These are phyloP conservation scores for Euclidia mi DNA, from an alignment of 2,888 invertebrate genomes.

Conservation along the genomic window DNA sequence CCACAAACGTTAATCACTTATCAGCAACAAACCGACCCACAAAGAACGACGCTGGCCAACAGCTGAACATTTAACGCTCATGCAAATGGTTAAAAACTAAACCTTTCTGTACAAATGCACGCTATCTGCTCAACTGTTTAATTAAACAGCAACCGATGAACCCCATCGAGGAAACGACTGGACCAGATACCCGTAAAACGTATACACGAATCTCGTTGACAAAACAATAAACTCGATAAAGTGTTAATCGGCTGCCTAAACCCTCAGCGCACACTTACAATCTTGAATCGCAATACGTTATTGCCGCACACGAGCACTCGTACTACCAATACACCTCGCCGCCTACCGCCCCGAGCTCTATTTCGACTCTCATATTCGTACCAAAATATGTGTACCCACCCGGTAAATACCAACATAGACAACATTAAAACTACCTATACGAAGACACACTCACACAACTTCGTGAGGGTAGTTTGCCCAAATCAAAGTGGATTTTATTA, in stretches of 20 bases:
- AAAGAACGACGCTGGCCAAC: not conserved
- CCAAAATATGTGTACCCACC: constrained; percentile 2
- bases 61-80: constrained; percentile 10
- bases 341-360: constrained; percentile 1
- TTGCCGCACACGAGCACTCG: not conserved
- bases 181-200: constrained; percentile 10
- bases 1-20: not conserved
- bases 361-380: not conserved
- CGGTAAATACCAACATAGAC: constrained; percentile 4
- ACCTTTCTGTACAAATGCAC: constrained; percentile 7
- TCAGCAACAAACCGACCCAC: not conserved
- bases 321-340: constrained; percentile 1
- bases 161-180: constrained; percentile 7
- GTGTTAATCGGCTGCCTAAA: constrained; percentile 15
- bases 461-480: constrained; percentile 6
- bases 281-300: constrained; percentile 3
- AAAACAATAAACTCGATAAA: constrained; percentile 17
- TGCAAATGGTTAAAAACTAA: constrained; percentile 14
- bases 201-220: constrained; percentile 11
- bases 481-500: constrained; percentile 44
- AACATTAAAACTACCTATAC: constrained; percentile 7
- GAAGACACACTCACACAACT: constrained; percentile 2
- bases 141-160: constrained; percentile 17
- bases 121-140: constrained; percentile 9
- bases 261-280: not conserved